phyloP scores from a whole-genome alignment of 2,888 invertebrate genomes.

The Ormyrus rosae region DNA sequence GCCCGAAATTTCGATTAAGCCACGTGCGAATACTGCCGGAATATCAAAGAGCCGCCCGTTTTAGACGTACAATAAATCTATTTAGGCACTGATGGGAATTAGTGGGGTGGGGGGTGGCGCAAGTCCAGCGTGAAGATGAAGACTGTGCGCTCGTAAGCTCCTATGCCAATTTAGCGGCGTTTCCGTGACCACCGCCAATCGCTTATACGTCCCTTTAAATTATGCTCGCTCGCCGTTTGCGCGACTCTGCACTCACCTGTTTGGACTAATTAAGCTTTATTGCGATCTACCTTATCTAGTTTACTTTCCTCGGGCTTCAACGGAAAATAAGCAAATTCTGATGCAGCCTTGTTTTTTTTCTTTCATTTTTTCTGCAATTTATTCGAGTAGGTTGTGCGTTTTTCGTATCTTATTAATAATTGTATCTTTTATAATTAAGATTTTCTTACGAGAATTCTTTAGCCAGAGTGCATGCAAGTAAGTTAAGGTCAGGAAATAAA shows the following conservation, averaged over 20 bases:
- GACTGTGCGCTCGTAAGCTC: not conserved
- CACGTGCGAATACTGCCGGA: not conserved
- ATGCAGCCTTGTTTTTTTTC: too few species aligned
- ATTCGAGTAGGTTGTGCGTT: too few species aligned
- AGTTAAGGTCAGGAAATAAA: too few species aligned
- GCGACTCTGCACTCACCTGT: not conserved
- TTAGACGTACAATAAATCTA: constrained; percentile 34
- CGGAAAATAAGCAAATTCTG: too few species aligned
- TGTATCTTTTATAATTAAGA: too few species aligned
- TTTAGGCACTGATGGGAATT: not conserved
- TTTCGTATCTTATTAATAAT: too few species aligned
- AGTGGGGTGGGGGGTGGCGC: not conserved
- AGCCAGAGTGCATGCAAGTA: too few species aligned
- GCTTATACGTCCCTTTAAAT: constrained; percentile 7
- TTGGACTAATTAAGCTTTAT: too few species aligned
- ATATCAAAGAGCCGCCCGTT: not conserved
- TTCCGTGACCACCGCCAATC: not conserved
- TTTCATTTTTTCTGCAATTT: too few species aligned
- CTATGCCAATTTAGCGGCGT: not conserved
- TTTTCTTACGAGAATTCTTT: too few species aligned
- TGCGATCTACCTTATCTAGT: too few species aligned
- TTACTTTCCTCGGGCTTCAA: too few species aligned
- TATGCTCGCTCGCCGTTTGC: not conserved
- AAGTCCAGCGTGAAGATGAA: constrained; percentile 30
- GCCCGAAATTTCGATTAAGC: constrained; percentile 39